Base-by-base conservation (phyloP, 2,888 invertebrate species). In the Pristionchus japonicus region DNA sequence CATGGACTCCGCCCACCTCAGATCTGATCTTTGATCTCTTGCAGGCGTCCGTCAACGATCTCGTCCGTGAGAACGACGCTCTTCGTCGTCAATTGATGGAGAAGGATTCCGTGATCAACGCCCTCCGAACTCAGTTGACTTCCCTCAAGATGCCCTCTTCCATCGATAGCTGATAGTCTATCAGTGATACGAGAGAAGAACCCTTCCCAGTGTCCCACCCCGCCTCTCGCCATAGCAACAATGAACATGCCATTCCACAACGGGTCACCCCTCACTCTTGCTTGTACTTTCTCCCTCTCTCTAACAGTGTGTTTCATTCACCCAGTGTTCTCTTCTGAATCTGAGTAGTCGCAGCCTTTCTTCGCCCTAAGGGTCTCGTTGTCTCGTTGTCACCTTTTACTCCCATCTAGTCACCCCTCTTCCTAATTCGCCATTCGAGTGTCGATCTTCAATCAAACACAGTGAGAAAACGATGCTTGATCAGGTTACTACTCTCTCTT, bases 21-120 rank as follows among this genome's bases (percentile, higher is more conserved):
- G 3, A 57, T 20, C n/a, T 23, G 57, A 57, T 57, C 57, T 9
- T 43, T 6, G 27, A 34, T 31, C 27, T 52, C 15, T 64, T 85
- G 40, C 85, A 61, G 85, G 9, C 52, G 0, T 27, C 52, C 6
- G 20, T 57, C 3, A 47, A 3, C 31, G 85, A 85, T 64, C 85
- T 85, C 61, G 64, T 89, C 20, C 31, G 70, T 70, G 90, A 90
- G 83, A 90, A 90, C 57, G 90, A 90, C 67, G 87, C 88, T 40
- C 82, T 90, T 13, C 87, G 90, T 61, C 70, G 90, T 57, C 89
- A 90, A 57, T 74, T 90, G 57, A 43, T 87, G 52, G 90, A 90
- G 67, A 84, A 64, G 47, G 90, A 90, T 84, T 77, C 84, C 7
- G 84, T 90, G 27, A 90, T 90, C 40, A 82, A 85, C 27, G 61